Evolutionary conservation across 2,888 invertebrate genomes (phyloP).

Genomic region (Ophonus ardosiacus): DNA sequence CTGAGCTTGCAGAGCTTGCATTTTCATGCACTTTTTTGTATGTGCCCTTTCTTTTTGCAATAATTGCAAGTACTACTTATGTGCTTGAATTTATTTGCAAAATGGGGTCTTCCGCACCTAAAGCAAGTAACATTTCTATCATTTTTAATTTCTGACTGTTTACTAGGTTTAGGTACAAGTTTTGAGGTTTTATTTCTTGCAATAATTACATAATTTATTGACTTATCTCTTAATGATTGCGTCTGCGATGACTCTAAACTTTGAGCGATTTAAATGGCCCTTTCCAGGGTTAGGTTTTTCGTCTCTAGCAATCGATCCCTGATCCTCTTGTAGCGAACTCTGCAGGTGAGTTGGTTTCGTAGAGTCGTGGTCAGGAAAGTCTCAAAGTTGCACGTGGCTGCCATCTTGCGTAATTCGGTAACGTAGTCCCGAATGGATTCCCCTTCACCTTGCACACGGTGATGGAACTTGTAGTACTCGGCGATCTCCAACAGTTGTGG

Average conservation of each 20-base stretch:
- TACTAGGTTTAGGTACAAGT: background rate
- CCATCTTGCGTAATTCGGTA: constrained; percentile 40
- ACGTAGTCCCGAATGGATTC: constrained; percentile 15
- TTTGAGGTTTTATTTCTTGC: background rate
- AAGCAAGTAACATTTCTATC: too few species aligned
- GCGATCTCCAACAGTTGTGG: constrained; percentile 46
- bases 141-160: background rate
- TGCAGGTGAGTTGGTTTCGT: too few species aligned
- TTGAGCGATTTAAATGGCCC: background rate
- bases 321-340: background rate
- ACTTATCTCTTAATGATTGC: background rate
- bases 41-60: too few species aligned
- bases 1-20: background rate
- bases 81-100: too few species aligned
- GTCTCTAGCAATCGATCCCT: constrained; percentile 13
- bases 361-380: too few species aligned
- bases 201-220: background rate
- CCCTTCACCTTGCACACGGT: too few species aligned
- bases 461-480: constrained; percentile 41
- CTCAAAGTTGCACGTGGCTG: constrained; percentile 50
- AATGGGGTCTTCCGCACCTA: too few species aligned
- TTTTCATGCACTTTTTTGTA: too few species aligned
- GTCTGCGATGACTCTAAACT: constrained; percentile 9
- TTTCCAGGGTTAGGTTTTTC: background rate
- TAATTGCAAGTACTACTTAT: too few species aligned